Base-by-base conservation (phyloP, 2,888 invertebrate species). In the Camponotus fellah region DNA sequence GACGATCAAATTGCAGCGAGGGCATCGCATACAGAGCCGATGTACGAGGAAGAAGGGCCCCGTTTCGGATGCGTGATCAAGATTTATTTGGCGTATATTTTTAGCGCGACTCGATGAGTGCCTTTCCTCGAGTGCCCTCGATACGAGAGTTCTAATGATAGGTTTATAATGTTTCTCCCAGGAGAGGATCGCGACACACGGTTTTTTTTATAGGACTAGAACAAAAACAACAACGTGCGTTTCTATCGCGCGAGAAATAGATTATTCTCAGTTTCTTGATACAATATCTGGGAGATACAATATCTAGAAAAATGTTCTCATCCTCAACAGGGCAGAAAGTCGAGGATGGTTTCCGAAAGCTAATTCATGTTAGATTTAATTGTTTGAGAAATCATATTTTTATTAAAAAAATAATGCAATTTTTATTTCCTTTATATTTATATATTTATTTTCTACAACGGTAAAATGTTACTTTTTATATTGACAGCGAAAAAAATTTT, bases 1-100 rank as follows among this genome's bases (percentile, higher is more conserved):
- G 79, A 80, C 79, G 79, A 80, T 80, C 79, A 80, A 80, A 80
- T 80, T 80, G 79, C 79, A 74, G 60, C 75, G 79, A 72, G 79
- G 79, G 72, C 74, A 74, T 40, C 32, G 40, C 21, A 58, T 34
- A 46, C 14, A 32, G 17, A 53, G 34, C 46, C 74, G 79, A 34
- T 17, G 43, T 21, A 40, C 49, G 32, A 49, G 49, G 49, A 53
- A n/a, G 79, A 49, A 10, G 74, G 60, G 37, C 60, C 46, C 34
- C 60, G 82, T 64, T 79, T 62, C 69, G 81, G 60, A 66, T 68
- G 79, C 46, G 37, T 32, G 66, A 83, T 83, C 69, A 60, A 80
- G 81, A 83, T 81, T 80, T 81, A 81, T 83, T 79, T 60, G 56
- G 46, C 58, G 32, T 66, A 21, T 83, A 83, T 83, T 83, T 83